Evolutionary conservation across 2,113 vertebrate genomes (phyloP).

Genomic region (Antechinus stuartii): DNA sequence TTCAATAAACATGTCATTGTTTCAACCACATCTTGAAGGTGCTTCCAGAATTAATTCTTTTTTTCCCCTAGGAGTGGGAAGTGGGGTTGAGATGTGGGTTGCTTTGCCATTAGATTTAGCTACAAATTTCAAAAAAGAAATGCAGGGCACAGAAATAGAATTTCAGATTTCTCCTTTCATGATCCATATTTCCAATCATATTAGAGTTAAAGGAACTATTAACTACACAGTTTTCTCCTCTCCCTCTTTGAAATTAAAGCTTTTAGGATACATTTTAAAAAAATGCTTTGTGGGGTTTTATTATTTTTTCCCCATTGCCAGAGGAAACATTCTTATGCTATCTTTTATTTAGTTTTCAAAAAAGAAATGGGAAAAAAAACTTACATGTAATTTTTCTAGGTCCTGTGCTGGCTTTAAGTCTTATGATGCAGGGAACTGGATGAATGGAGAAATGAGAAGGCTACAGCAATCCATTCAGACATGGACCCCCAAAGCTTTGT

Average conservation of each 20-base stretch:
- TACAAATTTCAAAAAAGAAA: not conserved
- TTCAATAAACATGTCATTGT: not conserved
- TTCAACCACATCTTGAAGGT: slow-evolving; percentile 4
- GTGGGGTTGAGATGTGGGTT: not conserved
- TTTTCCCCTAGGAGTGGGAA: not conserved
- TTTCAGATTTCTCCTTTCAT: not conserved
- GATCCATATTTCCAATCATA: slow-evolving; percentile 54
- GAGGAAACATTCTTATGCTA: slow-evolving; percentile 10
- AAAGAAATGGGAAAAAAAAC: slow-evolving; percentile 75
- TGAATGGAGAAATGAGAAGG: slow-evolving; percentile 79
- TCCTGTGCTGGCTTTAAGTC: slow-evolving; percentile 85
- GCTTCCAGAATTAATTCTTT: not conserved
- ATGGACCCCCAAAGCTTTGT: slow-evolving; percentile 78
- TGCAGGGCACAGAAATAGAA: slow-evolving; percentile 7
- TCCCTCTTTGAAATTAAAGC: slow-evolving; percentile 69
- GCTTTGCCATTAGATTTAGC: not conserved
- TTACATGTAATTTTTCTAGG: slow-evolving; percentile 88
- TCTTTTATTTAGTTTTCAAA: slow-evolving; percentile 53
- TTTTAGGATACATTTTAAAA: slow-evolving; percentile 65
- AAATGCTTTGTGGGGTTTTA: slow-evolving; percentile 54
- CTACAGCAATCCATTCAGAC: slow-evolving; percentile 88
- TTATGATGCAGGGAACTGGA: slow-evolving; percentile 86
- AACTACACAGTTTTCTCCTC: slow-evolving; percentile 63
- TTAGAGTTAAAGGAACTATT: slow-evolving; percentile 71
- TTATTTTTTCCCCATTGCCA: slow-evolving; percentile 40